phyloP scores from a whole-genome alignment of 2,888 invertebrate species.

The Cheilosia vulpina region DNA sequence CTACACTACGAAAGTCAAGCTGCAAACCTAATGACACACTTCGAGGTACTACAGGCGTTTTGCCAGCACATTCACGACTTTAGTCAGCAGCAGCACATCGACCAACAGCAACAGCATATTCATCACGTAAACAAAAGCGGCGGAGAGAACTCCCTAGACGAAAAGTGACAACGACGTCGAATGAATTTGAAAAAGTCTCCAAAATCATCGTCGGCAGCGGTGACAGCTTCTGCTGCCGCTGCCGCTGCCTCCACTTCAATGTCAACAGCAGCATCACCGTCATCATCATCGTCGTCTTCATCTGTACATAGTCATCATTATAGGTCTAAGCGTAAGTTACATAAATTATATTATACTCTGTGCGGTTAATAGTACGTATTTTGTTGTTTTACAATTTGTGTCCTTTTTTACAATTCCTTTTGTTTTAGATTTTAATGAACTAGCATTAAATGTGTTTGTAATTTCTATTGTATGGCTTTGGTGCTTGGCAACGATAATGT shows the following conservation, averaged over 20 bases:
- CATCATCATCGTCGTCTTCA: conserved; percentile 69
- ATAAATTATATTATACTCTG: conserved; percentile 83
- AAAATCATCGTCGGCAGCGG: conserved; percentile 65
- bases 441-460: conserved; percentile 69
- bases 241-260: conserved; percentile 77
- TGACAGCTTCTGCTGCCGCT: conserved; percentile 77
- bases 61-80: conserved; percentile 83
- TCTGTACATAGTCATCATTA: conserved; percentile 78
- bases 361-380: conserved; percentile 79
- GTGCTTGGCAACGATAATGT: conserved; percentile 50
- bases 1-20: conserved; percentile 86
- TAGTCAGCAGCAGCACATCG: conserved; percentile 79
- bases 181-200: conserved; percentile 80
- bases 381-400: conserved; percentile 51
- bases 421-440: conserved; percentile 45
- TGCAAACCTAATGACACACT: conserved; percentile 89
- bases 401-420: conserved; percentile 39
- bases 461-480: conserved; percentile 53
- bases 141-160: conserved; percentile 79
- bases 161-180: conserved; percentile 83
- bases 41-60: conserved; percentile 89
- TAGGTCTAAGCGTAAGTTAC: conserved; percentile 82
- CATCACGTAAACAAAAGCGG: conserved; percentile 76
- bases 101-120: conserved; percentile 76
- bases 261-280: conserved; percentile 62